Base-by-base conservation (phyloP, 2,888 invertebrate genomes). In the Patella ulyssiponensis region DNA sequence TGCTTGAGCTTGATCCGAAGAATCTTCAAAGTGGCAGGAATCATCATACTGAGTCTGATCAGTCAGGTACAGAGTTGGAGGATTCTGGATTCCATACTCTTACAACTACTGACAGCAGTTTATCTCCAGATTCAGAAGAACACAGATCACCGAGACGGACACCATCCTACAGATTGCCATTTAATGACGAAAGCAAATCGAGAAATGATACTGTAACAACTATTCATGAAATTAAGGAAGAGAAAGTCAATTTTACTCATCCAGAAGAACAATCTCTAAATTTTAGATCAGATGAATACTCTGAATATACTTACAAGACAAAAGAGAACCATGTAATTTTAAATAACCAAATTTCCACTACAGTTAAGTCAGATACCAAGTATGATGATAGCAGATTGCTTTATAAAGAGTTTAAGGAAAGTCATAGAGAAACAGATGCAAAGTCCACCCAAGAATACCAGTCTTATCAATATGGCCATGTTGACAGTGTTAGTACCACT, bases 21-120 rank as follows among this genome's bases (percentile, higher is more conserved):
- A 44, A 44, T 44, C 44, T 44, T 44, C 44, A 44, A 44, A 44
- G 44, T 44, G 44, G 44, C 44, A 44, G 44, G 44, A 44, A 44
- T 64, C 64, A 64, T 23, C 20, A 23, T 11, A 64, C 64, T 11
- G 64, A 64, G 14, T 64, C 64, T 20, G 64, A 64, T 9, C 64
- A 64, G 3, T 64, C 64, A 12, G 44, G 44, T 44, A 44, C 44
- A 44, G 64, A 64, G 23, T 2, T 64, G 14, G 64, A 64, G 23
- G 64, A 64, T 64, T 64, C 64, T 64, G 64, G 64, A 64, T 64
- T 64, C 64, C 64, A 64, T 64, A 64, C 64, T 23, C 64, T 23
- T 64, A 64, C 64, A 64, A 64, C 20, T 20, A 64, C 64, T 12
- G 64, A 64, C 64, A 64, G 64, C 64, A 64, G 64, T n/a, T 23